Percentiles rank a stretch among this genome's conserved stretches.
These are phyloP conservation scores for Tetramorium bicarinatum DNA, from an alignment of 2,888 invertebrate species.

Conservation along the genomic window DNA sequence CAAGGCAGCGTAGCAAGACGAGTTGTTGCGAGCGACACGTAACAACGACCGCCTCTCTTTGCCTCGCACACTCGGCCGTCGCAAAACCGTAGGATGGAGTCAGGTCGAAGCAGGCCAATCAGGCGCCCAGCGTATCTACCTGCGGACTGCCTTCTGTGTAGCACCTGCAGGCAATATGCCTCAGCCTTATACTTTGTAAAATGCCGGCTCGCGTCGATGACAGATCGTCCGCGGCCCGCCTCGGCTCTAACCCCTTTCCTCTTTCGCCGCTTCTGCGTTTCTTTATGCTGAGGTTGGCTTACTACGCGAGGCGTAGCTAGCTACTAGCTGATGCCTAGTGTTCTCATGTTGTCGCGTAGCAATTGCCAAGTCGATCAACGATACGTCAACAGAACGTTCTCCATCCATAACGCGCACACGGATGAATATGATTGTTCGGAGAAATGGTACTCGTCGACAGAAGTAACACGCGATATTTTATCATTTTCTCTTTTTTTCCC, in stretches of 20 bases:
- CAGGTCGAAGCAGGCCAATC: constrained; percentile 83
- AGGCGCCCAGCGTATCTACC: constrained; percentile 84
- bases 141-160: constrained; percentile 81
- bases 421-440: neutral
- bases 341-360: neutral
- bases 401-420: neutral
- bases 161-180: constrained; percentile 81
- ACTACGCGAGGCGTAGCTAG: neutral
- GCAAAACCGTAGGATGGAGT: constrained; percentile 82
- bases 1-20: constrained; percentile 70
- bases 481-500: neutral
- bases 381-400: neutral
- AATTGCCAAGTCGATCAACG: constrained; percentile 12
- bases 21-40: constrained; percentile 78
- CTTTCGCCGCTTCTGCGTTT: constrained; percentile 50
- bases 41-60: constrained; percentile 79
- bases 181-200: constrained; percentile 80
- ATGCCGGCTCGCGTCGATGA: constrained; percentile 78
- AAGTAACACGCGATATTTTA: neutral
- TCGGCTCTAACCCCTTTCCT: constrained; percentile 54
- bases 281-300: neutral
- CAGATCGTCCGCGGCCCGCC: constrained; percentile 68
- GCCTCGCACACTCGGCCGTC: constrained; percentile 71
- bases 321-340: neutral
- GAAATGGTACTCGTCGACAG: neutral